These are phyloP conservation scores for Brachionus manjavacas DNA, from an alignment of 1,140 invertebrate species.

Conservation along the genomic window DNA sequence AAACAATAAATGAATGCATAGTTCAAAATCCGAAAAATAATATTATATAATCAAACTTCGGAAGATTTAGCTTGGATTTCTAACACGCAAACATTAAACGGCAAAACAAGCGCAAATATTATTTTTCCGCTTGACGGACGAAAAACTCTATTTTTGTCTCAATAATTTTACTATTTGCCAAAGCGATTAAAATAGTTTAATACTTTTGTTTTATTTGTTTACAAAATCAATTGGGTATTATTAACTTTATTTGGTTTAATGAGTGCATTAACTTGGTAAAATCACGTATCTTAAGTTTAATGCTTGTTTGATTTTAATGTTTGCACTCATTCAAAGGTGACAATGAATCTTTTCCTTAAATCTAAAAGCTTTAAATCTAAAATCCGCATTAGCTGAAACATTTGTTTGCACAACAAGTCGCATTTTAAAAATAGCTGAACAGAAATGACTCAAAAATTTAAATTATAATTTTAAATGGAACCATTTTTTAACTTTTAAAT, in stretches of 20 bases:
- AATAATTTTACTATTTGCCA: not conserved
- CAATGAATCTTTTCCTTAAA: not conserved
- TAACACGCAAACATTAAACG: not conserved
- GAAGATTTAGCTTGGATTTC: not conserved
- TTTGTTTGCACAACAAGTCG: too few relatives aligned
- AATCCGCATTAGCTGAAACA: not conserved
- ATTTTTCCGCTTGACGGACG: not conserved
- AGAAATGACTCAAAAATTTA: too few relatives aligned
- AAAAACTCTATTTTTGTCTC: not conserved
- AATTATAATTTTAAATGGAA: too few relatives aligned
- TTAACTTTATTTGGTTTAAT: not conserved
- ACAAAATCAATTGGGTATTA: not conserved
- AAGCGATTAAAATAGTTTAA: not conserved
- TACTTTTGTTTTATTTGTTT: not conserved
- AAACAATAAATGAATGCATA: not conserved
- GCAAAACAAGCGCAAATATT: not conserved
- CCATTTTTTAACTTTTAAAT: too few relatives aligned
- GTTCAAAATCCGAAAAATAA: not conserved
- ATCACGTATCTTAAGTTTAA: not conserved
- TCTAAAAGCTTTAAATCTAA: too few relatives aligned
- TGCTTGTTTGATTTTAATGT: not conserved
- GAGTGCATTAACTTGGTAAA: not conserved
- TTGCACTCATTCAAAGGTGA: not conserved
- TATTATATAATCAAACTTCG: not conserved
- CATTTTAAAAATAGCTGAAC: too few relatives aligned